Base-by-base conservation (phyloP, 2,888 invertebrate genomes). In the Lasioglossum pauxillum region DNA sequence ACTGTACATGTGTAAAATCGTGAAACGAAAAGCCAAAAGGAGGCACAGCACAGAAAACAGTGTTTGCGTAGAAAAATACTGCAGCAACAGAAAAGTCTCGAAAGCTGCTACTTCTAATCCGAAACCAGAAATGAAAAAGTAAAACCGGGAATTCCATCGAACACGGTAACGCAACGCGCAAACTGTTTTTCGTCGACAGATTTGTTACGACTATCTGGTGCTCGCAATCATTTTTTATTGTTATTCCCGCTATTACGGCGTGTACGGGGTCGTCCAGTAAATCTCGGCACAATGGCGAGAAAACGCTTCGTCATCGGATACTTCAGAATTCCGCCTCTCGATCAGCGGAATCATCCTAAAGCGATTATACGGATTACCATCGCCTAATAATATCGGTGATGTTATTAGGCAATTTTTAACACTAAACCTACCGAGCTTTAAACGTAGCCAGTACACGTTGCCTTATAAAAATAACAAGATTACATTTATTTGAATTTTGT, bases 71-170 rank as follows among this genome's bases (percentile, higher is more conserved):
- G 23, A 38, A 38, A 35, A 69, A 38, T 69, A 38, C 12, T 1
- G 4, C 2, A n/a, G 10, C 38, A n/a, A n/a, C 67, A 12, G 23
- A 41, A 41, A 41, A 71, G 41, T 71, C 35, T n/a, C 38, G 38
- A 41, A n/a, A 71, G 69, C 69, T 41, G 69, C 41, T 71, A 38
- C 12, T 23, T 71, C 69, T 71, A 41, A 71, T 41, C n/a, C 38
- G 38, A n/a, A 38, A 71, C 23, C 69, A 41, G 69, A 71, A 71
- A 71, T 71, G 69, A 41, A n/a, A 71, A 71, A 71, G 69, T 41
- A 71, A 23, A 71, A 71, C 69, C 41, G 69, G 38, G 14, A n/a
- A 71, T 71, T 12, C 69, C 41, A 71, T 71, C 69, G 69, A n/a
- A 12, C 38, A n/a, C 38, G 72, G 44, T 14, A 72, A 27, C n/a